These are phyloP conservation scores for Germaria angustata DNA, from an alignment of 2,888 invertebrate genomes.

Conservation along the genomic window DNA sequence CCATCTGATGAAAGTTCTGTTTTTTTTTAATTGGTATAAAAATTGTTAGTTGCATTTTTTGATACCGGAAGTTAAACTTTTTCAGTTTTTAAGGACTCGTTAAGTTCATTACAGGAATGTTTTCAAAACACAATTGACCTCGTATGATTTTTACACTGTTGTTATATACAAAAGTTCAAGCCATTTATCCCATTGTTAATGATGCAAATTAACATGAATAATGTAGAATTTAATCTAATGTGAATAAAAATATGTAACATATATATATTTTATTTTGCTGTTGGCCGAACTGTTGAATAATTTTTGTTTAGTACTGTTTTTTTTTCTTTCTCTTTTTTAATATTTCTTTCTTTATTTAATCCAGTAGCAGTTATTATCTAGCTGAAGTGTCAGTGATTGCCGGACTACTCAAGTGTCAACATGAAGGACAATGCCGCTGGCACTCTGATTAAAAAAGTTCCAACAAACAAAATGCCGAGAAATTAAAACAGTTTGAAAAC, in stretches of 20 bases:
- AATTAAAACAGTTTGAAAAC: constrained; percentile 3
- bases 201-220: constrained; percentile 10
- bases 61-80: too few species aligned
- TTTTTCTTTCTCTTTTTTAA: not conserved
- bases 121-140: too few species aligned
- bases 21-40: too few species aligned
- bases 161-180: not conserved
- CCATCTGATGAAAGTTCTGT: too few species aligned
- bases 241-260: not conserved
- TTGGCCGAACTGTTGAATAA: constrained; percentile 12
- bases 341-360: not conserved
- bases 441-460: constrained; percentile 38
- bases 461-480: constrained; percentile 21
- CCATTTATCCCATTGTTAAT: not conserved
- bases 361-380: not conserved
- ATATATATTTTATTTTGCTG: not conserved
- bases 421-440: constrained; percentile 43
- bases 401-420: constrained; percentile 58
- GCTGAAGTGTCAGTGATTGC: constrained; percentile 44
- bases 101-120: too few species aligned
- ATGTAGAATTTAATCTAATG: not conserved
- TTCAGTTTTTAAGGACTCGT: too few species aligned
- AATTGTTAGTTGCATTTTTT: too few species aligned
- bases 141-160: too few species aligned
- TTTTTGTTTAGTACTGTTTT: not conserved